Base-by-base conservation (phyloP, 2,113 vertebrate genomes). In the Silurus meridionalis region DNA sequence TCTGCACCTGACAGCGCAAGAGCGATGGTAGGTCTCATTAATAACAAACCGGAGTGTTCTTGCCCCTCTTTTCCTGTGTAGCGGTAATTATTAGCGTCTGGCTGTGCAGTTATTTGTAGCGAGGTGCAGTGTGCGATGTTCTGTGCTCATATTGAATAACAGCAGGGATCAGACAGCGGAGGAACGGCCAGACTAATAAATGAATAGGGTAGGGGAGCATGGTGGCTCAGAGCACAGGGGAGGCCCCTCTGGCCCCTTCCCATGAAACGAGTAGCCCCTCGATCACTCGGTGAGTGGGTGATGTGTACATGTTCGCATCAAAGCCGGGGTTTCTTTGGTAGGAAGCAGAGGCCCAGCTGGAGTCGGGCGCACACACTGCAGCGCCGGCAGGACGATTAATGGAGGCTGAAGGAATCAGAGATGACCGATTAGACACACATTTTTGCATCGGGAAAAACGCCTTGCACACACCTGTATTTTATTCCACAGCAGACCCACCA, bases 161-260 rank as follows among this genome's bases (percentile, higher is more conserved):
- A 87, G 88, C 86, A 83, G 80, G 89, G 67, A 85, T 87, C 83
- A 64, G 88, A 85, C 86, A 83, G 69, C 50, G 46, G 8, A 75
- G 79, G 71, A 72, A 87, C 87, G 83, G 83, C 86, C 89, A 91
- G 87, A 91, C 90, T 90, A 90, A 91, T 87, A 90, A 92, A 91
- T 89, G 88, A 91, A 64, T 66, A 72, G 77, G 69, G 19, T 71
- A 67, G 71, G 57, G 63, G 67, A 77, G 61, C 75, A 64, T 52
- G 67, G 86, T 85, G 87, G 82, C 67, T 80, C 66, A 23, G 84
- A 80, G 74, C 48, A 61, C 80, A 64, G 84, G 66, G 89, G 82
- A 83, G 86, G 72, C 84, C 78, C 87, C 75, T 78, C 80, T 82
- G 64, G 89, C 81, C 83, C 72, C 87, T 77, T 67, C 53, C 28